These are phyloP conservation scores for Drosophila peninsularis DNA, from an alignment of 2,888 invertebrate genomes.

Conservation along the genomic window DNA sequence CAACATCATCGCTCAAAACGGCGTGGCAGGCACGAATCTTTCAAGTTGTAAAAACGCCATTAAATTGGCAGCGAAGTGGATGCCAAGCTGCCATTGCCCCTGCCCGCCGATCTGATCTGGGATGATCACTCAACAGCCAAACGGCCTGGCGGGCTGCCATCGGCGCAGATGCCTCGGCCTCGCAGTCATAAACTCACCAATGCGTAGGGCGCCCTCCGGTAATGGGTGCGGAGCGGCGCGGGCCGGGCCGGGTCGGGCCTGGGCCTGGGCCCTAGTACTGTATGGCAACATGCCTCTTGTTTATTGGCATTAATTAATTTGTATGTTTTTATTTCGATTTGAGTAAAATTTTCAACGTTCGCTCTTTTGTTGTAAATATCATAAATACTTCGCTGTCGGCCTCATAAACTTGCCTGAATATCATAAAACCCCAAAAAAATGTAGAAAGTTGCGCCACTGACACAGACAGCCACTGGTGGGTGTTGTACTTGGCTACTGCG, in stretches of 20 bases:
- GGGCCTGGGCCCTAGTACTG: background rate
- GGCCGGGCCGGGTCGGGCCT: background rate
- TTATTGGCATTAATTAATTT: constrained; percentile 78
- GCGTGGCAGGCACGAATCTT: constrained; percentile 82
- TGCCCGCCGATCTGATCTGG: constrained; percentile 37
- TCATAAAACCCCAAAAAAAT: constrained; percentile 55
- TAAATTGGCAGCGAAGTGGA: constrained; percentile 82
- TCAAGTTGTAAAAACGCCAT: constrained; percentile 83
- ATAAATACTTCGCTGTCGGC: constrained; percentile 70
- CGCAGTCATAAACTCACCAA: constrained; percentile 59
- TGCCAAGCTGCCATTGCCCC: constrained; percentile 41
- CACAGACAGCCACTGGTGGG: constrained; percentile 46
- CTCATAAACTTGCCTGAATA: constrained; percentile 63
- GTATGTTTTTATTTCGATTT: constrained; percentile 79
- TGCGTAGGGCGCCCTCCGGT: constrained; percentile 67
- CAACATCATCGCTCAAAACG: constrained; percentile 77
- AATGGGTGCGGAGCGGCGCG: constrained; percentile 41
- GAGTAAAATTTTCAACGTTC: constrained; percentile 49
- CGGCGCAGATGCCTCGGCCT: constrained; percentile 29
- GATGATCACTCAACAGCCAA: constrained; percentile 65
- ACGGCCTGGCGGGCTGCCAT: constrained; percentile 45
- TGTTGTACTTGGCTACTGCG: constrained; percentile 47
- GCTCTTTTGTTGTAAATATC: constrained; percentile 72
- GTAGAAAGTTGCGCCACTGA: constrained; percentile 60
- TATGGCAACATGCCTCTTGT: constrained; percentile 46